Evolutionary conservation across 2,888 invertebrate genomes (phyloP).

Genomic region (Neoitamus cyanurus): DNA sequence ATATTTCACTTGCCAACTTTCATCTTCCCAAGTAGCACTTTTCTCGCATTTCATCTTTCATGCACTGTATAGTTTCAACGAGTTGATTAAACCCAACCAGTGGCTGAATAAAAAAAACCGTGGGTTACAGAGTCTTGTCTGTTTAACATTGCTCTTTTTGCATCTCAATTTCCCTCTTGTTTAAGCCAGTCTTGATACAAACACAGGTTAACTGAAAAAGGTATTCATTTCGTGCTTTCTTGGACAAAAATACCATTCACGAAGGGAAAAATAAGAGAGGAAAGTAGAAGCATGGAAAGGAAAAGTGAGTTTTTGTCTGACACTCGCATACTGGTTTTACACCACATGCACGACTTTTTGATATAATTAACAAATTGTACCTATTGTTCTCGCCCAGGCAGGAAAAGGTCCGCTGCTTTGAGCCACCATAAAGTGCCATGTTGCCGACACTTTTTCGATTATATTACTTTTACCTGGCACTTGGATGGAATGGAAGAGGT

Average conservation of each 20-base stretch:
- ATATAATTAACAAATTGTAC: slow-evolving; percentile 1
- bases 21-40: background rate
- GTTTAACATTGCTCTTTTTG: background rate
- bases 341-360: background rate
- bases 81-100: slow-evolving; percentile 13
- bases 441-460: background rate
- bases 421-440: background rate
- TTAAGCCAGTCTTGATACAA: slow-evolving; percentile 1
- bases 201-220: background rate
- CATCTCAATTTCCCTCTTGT: background rate
- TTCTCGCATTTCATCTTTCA: slow-evolving; percentile 19
- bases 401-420: background rate
- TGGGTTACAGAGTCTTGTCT: background rate
- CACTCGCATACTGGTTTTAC: background rate
- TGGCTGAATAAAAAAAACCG: background rate
- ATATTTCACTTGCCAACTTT: background rate
- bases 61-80: slow-evolving; percentile 14
- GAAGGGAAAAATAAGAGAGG: slow-evolving; percentile 7
- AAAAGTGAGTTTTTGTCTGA: slow-evolving; percentile 14
- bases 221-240: slow-evolving; percentile 24
- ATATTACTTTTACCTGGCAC: background rate
- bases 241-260: background rate
- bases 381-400: background rate
- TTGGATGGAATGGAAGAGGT: background rate
- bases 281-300: background rate